Conservation (phyloP, 2,113 vertebrate species). For the Phodopus roborovskii region DNA sequence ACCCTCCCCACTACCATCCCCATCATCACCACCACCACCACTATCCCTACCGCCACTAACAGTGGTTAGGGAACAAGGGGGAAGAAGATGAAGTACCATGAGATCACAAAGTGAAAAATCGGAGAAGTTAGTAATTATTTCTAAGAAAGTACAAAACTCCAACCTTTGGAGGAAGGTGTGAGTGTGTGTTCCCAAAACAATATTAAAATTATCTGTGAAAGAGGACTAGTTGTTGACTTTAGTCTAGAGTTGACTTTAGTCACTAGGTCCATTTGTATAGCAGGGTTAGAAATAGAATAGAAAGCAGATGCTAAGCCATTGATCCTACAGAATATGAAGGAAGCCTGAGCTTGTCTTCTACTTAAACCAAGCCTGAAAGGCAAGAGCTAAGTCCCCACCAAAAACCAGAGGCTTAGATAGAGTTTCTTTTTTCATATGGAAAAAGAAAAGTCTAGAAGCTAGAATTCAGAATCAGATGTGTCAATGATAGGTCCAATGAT, state of each 20-base stretch:
- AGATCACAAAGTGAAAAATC: background rate
- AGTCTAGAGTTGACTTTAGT: background rate
- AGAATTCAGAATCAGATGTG: constrained; percentile 15
- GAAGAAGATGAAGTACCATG: background rate
- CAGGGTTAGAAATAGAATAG: background rate
- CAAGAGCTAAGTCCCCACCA: background rate
- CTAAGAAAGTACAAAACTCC: background rate
- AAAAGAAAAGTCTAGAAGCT: background rate
- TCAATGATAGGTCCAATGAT: background rate
- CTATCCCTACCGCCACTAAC: background rate
- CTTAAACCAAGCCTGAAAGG: background rate
- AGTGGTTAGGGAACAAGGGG: background rate
- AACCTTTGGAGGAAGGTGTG: background rate
- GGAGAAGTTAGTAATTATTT: background rate
- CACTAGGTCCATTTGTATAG: background rate
- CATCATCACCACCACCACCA: background rate
- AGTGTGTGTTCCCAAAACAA: background rate
- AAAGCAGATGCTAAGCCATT: background rate
- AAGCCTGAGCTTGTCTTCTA: background rate
- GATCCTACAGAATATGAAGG: background rate
- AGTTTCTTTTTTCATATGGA: background rate
- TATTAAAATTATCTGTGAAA: background rate
- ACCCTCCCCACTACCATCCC: background rate
- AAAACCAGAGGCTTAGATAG: background rate
- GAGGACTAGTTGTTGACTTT: too few relatives aligned